Evolutionary conservation across 2,797 vertebrate species (phyloP), one percentile per base, ranked within the genome.

Genomic region (Poecilia picta): DNA sequence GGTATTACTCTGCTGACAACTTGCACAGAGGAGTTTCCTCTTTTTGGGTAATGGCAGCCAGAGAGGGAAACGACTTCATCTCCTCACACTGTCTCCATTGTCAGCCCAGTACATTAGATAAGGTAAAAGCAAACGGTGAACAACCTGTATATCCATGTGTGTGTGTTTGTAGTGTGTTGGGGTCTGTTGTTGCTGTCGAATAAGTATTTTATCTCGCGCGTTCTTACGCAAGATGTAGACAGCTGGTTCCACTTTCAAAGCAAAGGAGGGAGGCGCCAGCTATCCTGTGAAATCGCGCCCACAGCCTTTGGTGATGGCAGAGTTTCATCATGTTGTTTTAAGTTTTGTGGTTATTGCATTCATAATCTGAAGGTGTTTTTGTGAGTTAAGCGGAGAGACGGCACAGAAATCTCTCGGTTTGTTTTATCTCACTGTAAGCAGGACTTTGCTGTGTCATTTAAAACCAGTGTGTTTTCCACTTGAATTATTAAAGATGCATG

Each of bases 401-500:
- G 73, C 43, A n/a, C 33, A 73, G 16, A 80, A 83, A 87, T 81
- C 80, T 51, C 74, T 41, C 53, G 68, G 31, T 72, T 81, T 0
- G 36, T 82, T 70, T 79, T 84, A 80, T 85, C 76, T 77, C 39
- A 20, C 62, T 77, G 73, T 88, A 87, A 90, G 25, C 39, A 89
- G 85, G 78, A 77, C 68, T 77, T 72, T 18, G 62, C 78, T 28
- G 66, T 55, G 80, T 82, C 88, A 84, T 92, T 92, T 90, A 90
- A 93, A 91, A 89, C 86, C 77, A 0, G 51, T 77, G 85, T 78
- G 88, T 89, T 94, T 95, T 95, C 94, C 92, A 91, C 92, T 84
- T 95, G 90, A 95, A 95, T 96, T 94, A 95, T 95, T 95, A 86
- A 95, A 92, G 73, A 57, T 55, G 73, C 83, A 78, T 85, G 77